Conservation (phyloP, 2,888 invertebrate genomes). For the Tetramorium bicarinatum region DNA sequence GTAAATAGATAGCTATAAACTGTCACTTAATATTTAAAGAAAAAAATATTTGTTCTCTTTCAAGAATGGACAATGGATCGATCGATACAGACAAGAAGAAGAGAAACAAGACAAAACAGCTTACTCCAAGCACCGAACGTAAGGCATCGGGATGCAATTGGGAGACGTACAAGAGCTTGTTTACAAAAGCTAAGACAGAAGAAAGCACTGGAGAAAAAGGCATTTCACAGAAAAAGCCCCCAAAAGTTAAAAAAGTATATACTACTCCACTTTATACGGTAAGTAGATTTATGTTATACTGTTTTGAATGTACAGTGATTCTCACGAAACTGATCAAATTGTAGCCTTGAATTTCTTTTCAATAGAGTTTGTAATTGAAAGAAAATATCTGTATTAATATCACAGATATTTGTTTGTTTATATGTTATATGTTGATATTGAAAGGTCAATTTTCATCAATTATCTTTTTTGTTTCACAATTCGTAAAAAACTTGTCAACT, state of each 20-base stretch:
- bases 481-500: too few relatives aligned
- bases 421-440: too few relatives aligned
- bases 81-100: conserved; percentile 4
- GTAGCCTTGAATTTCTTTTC: too few relatives aligned
- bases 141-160: conserved; percentile 80
- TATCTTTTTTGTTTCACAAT: too few relatives aligned
- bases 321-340: too few relatives aligned
- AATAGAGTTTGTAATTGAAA: too few relatives aligned
- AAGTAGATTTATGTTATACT: neutral
- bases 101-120: neutral
- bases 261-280: neutral
- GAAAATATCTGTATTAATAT: too few relatives aligned
- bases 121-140: conserved; percentile 56
- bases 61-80: conserved; percentile 10
- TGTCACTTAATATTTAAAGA: neutral
- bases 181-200: conserved; percentile 58
- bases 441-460: too few relatives aligned
- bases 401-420: too few relatives aligned
- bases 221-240: neutral
- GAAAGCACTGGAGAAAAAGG: conserved; percentile 49
- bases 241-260: neutral
- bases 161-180: conserved; percentile 79
- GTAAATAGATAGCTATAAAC: neutral
- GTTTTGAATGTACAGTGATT: too few relatives aligned
- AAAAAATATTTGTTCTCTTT: neutral